These are phyloP conservation scores for Tetramorium bicarinatum DNA, from an alignment of 2,888 invertebrate species.

Conservation along the genomic window DNA sequence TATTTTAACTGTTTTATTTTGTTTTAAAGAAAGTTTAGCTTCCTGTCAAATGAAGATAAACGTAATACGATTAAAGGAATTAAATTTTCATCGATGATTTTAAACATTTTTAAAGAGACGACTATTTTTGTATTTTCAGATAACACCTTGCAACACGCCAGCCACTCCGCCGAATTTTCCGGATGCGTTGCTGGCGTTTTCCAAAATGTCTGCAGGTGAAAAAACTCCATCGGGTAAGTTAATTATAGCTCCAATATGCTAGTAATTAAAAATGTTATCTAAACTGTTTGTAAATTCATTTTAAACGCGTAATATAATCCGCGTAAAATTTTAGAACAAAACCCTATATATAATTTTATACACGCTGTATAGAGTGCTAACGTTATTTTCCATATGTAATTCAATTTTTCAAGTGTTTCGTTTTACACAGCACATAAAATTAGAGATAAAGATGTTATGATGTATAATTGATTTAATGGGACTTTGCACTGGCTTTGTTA, in stretches of 20 bases:
- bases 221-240: conserved; percentile 86
- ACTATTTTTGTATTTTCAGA: conserved; percentile 87
- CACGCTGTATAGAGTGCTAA: too few species aligned
- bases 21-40: neutral
- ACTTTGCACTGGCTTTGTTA: neutral
- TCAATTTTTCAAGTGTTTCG: neutral
- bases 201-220: conserved; percentile 93
- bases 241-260: neutral
- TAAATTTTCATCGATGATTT: neutral
- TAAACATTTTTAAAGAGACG: conserved; percentile 35
- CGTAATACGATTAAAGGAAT: neutral
- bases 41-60: neutral
- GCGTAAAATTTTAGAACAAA: neutral
- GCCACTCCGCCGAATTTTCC: conserved; percentile 98
- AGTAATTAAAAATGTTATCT: neutral
- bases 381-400: neutral
- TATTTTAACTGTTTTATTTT: neutral
- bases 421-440: neutral
- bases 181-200: conserved; percentile 95
- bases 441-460: neutral
- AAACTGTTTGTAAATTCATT: neutral
- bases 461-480: neutral
- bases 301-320: neutral
- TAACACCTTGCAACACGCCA: conserved; percentile 97
- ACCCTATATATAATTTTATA: conserved; percentile 1